Conservation (phyloP, 2,797 vertebrate species). For the Gadopsis marmoratus region DNA sequence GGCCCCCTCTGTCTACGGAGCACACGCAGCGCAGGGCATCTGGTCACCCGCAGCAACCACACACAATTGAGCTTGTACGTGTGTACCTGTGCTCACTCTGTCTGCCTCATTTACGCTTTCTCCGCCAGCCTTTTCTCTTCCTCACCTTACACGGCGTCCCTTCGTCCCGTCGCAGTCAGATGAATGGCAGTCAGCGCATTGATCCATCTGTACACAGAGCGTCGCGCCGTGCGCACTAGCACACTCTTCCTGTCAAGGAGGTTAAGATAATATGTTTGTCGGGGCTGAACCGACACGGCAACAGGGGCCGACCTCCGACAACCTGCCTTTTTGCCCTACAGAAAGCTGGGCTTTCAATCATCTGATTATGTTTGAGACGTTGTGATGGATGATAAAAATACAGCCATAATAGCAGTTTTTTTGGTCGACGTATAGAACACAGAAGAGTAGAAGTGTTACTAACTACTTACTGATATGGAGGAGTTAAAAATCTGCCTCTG, state of each 20-base stretch:
- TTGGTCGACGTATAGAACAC: not conserved
- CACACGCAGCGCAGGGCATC: conserved; percentile 47
- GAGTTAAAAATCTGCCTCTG: conserved; percentile 2
- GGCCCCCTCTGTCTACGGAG: conserved; percentile 32
- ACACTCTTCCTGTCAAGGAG: conserved; percentile 65
- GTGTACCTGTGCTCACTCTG: conserved; percentile 21
- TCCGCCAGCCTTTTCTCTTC: conserved; percentile 8
- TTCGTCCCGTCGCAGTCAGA: conserved; percentile 22
- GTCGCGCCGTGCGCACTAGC: conserved; percentile 30
- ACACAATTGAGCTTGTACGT: conserved; percentile 5
- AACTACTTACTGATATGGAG: not conserved
- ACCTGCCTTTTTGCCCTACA: conserved; percentile 51
- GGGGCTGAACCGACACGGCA: conserved; percentile 39
- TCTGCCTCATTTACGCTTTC: conserved; percentile 12
- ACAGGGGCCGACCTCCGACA: conserved; percentile 58
- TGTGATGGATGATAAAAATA: conserved; percentile 52
- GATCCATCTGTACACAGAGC: conserved; percentile 64
- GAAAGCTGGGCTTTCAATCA: conserved; percentile 66
- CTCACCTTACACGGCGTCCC: conserved; percentile 29
- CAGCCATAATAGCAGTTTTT: not conserved
- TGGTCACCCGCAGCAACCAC: conserved; percentile 30
- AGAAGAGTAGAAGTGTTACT: not conserved
- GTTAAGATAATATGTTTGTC: conserved; percentile 75
- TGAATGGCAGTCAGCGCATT: conserved; percentile 49
- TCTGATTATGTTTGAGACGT: conserved; percentile 13